Evolutionary conservation across 1,140 invertebrate genomes (phyloP), one percentile per base, ranked within the genome.

Genomic region (Leptinotarsa texana): DNA sequence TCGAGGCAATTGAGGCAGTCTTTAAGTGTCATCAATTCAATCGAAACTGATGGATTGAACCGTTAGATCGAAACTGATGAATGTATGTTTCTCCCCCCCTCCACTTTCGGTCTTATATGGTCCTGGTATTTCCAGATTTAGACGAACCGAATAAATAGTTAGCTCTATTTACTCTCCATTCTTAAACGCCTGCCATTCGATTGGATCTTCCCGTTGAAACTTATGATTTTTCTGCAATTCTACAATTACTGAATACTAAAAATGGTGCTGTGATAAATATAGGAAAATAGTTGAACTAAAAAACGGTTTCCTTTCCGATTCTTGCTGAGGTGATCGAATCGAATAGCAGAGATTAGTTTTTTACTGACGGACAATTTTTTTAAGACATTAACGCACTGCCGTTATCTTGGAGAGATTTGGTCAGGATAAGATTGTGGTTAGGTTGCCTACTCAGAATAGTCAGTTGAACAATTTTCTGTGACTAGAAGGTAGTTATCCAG

Each of bases 1-100:
- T 21, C n/a, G 27, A 69, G n/a, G 51, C 51, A 51, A 70, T 57
- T 73, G 33, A 74, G 63, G 73, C 75, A 77, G 75, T 74, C 74
- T 49, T 57, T 77, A 61, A 66, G 15, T 65, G 66, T 63, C 49
- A 70, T 63, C 42, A 65, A 57, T 62, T 13, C 17, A 18, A 57
- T 42, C 33, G 42, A 13, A 63, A 65, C 27, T 42, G 24, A 22
- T 63, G 57, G 17, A 13, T 63, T 48, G 47, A 67, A 33, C 27
- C 6, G 6, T 33, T 33, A 6, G 27, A 33, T 33, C 6, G 27
- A 33, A 33, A 33, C 6, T 42, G 33, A 11, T 42, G 33, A 11
- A 42, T 42, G 33, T 42, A 42, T 42, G 8, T 11, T 42, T 42
- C 8, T 33, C 5, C 6, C 24, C 27, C 11, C 33, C 33, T 42